These are phyloP conservation scores for Characodon lateralis DNA, from an alignment of 2,797 vertebrate genomes.

Conservation along the genomic window DNA sequence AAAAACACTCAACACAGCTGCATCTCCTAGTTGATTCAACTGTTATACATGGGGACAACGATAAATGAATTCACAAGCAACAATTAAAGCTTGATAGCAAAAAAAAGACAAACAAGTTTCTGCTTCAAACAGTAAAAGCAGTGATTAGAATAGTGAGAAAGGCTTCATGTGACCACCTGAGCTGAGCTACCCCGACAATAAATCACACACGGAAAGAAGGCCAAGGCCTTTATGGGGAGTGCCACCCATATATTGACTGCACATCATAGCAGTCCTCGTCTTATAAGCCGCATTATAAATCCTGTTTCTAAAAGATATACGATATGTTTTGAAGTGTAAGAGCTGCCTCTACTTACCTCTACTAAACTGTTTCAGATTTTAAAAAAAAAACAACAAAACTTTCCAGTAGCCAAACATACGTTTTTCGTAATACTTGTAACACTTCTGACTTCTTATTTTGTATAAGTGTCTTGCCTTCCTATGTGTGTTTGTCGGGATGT, in stretches of 20 bases:
- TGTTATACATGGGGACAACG: not conserved
- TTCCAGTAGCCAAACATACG: constrained; percentile 4
- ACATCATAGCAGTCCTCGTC: constrained; percentile 69
- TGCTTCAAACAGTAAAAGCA: constrained; percentile 77
- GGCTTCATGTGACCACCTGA: constrained; percentile 84
- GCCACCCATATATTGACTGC: constrained; percentile 82
- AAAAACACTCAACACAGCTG: not conserved
- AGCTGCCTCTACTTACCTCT: constrained; percentile 30
- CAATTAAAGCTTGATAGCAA: constrained; percentile 26
- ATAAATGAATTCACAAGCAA: constrained; percentile 17
- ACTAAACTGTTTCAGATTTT: constrained; percentile 27
- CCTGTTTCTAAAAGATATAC: constrained; percentile 68
- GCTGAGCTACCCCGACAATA: constrained; percentile 79
- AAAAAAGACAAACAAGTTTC: constrained; percentile 60
- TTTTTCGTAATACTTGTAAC: constrained; percentile 14
- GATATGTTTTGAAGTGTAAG: constrained; percentile 53
- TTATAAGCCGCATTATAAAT: constrained; percentile 70
- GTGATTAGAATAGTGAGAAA: constrained; percentile 83
- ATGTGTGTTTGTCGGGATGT: constrained; percentile 57
- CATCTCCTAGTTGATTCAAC: not conserved
- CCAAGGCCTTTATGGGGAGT: constrained; percentile 81
- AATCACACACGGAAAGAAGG: constrained; percentile 84
- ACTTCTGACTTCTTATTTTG: constrained; percentile 73
- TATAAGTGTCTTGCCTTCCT: constrained; percentile 58
- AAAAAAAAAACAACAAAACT: constrained; percentile 9